These are phyloP conservation scores for Eledona agricola DNA, from an alignment of 2,888 invertebrate species.

Conservation along the genomic window DNA sequence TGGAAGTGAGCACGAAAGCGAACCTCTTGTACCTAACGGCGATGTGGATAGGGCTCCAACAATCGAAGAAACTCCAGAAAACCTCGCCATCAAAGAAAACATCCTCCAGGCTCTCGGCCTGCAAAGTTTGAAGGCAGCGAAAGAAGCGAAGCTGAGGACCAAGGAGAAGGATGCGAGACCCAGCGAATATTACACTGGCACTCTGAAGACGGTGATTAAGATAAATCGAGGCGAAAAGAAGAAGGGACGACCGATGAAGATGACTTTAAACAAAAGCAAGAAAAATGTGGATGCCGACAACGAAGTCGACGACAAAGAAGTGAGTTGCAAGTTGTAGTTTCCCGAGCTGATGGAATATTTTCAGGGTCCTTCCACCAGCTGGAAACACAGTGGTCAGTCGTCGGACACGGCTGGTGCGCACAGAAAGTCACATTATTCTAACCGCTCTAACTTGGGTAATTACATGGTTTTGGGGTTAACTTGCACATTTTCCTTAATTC, in stretches of 20 bases:
- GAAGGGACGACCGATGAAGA: constrained; percentile 72
- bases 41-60: not conserved
- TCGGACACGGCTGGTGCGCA: constrained; percentile 70
- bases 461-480: constrained; percentile 62
- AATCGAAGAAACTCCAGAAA: constrained; percentile 47
- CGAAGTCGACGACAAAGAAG: constrained; percentile 67
- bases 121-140: constrained; percentile 77
- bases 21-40: not conserved
- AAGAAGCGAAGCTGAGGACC: constrained; percentile 66
- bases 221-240: constrained; percentile 75
- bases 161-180: constrained; percentile 47
- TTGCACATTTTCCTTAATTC: constrained; percentile 43
- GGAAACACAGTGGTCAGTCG: constrained; percentile 60
- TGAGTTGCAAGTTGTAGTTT: constrained; percentile 66
- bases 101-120: constrained; percentile 79
- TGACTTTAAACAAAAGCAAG: constrained; percentile 80
- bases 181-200: constrained; percentile 73
- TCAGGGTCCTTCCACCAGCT: constrained; percentile 60
- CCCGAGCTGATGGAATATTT: constrained; percentile 44
- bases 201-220: constrained; percentile 85
- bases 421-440: constrained; percentile 80
- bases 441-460: constrained; percentile 71
- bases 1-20: constrained; percentile 25
- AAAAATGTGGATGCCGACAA: too few relatives aligned
- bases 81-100: constrained; percentile 69